A percentile compares a stretch with the other conserved stretches of the same genome.
Evolutionary conservation across 2,797 vertebrate genomes (phyloP).

Genomic region (Lutjanus argentimaculatus): DNA sequence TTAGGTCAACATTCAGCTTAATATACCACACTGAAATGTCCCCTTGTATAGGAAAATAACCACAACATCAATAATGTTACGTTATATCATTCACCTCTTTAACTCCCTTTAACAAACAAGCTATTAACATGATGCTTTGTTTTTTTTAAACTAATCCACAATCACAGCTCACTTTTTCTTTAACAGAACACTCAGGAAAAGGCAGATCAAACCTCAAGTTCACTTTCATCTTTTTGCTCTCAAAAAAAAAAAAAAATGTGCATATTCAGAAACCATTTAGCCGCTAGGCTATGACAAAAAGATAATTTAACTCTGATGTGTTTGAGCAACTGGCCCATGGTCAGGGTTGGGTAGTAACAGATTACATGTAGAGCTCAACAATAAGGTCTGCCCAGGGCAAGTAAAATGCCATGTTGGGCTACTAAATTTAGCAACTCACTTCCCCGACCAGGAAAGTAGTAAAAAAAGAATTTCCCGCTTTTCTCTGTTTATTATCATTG

Average conservation of each 20-base stretch:
- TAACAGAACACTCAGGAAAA: not conserved
- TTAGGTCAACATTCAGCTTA: not conserved
- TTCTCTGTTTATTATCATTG: too few relatives aligned
- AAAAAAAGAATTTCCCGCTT: too few relatives aligned
- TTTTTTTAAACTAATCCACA: not conserved
- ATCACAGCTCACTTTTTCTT: not conserved
- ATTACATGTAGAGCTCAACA: too few relatives aligned
- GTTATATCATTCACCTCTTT: not conserved
- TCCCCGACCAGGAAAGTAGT: too few relatives aligned
- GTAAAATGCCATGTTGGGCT: too few relatives aligned
- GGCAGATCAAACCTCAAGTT: not conserved
- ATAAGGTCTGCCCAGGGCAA: too few relatives aligned
- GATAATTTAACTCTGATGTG: not conserved
- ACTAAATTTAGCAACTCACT: too few relatives aligned
- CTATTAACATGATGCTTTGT: not conserved
- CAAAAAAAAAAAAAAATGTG: not conserved
- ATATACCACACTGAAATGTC: conserved; percentile 20
- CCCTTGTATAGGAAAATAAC: not conserved
- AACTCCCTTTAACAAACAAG: not conserved
- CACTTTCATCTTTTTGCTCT: not conserved
- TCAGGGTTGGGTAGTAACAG: too few relatives aligned
- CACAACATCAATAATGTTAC: conserved; percentile 1
- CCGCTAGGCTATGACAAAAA: not conserved
- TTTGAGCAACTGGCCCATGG: not conserved
- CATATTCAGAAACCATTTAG: not conserved